These are phyloP conservation scores for Tiliacea citrago DNA, from an alignment of 2,888 invertebrate genomes.

Conservation along the genomic window DNA sequence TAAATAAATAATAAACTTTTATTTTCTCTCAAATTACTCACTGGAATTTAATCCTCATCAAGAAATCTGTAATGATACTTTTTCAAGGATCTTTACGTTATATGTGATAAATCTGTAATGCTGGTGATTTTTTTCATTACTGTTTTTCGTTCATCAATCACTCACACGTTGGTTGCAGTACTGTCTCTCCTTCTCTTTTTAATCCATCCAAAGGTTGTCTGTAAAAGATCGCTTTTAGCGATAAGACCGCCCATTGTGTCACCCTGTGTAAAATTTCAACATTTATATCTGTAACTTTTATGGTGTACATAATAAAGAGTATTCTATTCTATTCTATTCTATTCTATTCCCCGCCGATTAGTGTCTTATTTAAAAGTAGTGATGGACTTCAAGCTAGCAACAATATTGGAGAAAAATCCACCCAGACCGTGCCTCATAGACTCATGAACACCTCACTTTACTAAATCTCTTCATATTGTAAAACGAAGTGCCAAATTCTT, in stretches of 20 bases:
- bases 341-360: constrained; percentile 11
- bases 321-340: too few species aligned
- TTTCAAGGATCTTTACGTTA: constrained; percentile 17
- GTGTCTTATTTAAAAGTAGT: constrained; percentile 17
- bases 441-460: constrained; percentile 29
- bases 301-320: too few species aligned
- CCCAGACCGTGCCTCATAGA: constrained; percentile 51
- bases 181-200: too few species aligned
- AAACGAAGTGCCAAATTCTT: constrained; percentile 38
- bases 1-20: too few species aligned
- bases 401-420: constrained; percentile 33
- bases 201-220: too few species aligned
- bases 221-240: too few species aligned
- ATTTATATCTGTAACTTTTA: too few species aligned
- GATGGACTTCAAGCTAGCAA: constrained; percentile 33
- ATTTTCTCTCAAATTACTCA: constrained; percentile 12
- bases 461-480: constrained; percentile 22
- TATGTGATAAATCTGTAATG: constrained; percentile 31
- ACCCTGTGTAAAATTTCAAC: too few species aligned
- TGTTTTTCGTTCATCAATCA: constrained; percentile 40
- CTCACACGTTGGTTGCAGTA: constrained; percentile 13
- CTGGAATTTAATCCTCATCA: constrained; percentile 19
- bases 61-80: constrained; percentile 14
- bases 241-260: too few species aligned
- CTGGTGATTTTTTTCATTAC: constrained; percentile 18